Evolutionary conservation across 2,888 invertebrate genomes (phyloP), one percentile per base, ranked within the genome.

Genomic region (Copidosoma aretas): DNA sequence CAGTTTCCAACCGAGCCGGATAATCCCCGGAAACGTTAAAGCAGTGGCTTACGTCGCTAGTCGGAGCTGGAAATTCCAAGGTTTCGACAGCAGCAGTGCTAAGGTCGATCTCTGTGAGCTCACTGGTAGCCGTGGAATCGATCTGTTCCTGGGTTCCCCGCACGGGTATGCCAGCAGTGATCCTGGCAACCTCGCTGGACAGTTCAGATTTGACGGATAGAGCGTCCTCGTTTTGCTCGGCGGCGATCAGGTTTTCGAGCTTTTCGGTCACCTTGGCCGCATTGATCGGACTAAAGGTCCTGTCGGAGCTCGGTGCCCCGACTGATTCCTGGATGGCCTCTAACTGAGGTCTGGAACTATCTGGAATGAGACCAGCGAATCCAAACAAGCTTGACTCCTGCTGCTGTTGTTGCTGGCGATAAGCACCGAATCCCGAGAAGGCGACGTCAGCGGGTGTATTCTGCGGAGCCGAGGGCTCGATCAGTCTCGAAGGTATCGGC

Each of bases 401-500:
- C n/a, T 67, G 70, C 46, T 73, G 69, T 14, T 67, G 70, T 41
- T 73, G 73, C n/a, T 70, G 73, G 10, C 71, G 58, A 56, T 74
- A 79, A 2, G 74, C 66, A 4, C 66, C 72, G 54, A 79, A 79
- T 5, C 75, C 77, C 1, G 77, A 64, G 65, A 78, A 81, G n/a
- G 76, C 73, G 5, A 74, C 60, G 54, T 79, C 80, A 1, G 81
- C 81, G 1, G 83, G 81, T 2, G 83, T 83, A 59, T 83, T 83
- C 57, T 82, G 82, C 0, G 82, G 82, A 0, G 82, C 82, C 0
- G 79, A 75, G 0, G 82, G 79, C 63, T 82, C 82, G 1, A 74
- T 73, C 4, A 76, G 24, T 39, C 77, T 68, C 5, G 72, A 49
- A 3, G 81, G 81, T 58, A 82, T 82, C n/a, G 75, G 67, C 68